Conservation (phyloP, 2,888 invertebrate genomes). For the Hydraecia micacea region DNA sequence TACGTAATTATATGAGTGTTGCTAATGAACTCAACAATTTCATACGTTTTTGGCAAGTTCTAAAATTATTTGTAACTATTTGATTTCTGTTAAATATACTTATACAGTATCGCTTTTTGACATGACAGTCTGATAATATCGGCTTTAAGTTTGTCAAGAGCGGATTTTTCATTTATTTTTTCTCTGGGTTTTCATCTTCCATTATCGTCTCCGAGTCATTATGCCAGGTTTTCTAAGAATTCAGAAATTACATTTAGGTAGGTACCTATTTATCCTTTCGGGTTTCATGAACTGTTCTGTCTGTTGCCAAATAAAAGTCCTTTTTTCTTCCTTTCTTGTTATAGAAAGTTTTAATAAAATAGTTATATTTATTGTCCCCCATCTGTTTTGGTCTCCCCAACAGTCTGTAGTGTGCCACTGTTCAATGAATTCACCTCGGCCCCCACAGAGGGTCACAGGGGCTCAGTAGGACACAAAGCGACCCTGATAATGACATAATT, state of each 20-base stretch:
- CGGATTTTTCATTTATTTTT: not conserved
- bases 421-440: slow-evolving; percentile 40
- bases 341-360: not conserved
- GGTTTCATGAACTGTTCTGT: not conserved
- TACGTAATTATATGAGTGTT: slow-evolving; percentile 40
- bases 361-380: not conserved
- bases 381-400: slow-evolving; percentile 17
- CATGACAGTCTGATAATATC: not conserved
- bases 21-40: slow-evolving; percentile 39
- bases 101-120: not conserved
- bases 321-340: not conserved
- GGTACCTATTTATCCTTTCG: not conserved
- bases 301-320: not conserved
- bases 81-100: slow-evolving; percentile 6
- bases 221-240: not conserved
- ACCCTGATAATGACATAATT: slow-evolving; percentile 59
- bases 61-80: slow-evolving; percentile 35
- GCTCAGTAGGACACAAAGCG: slow-evolving; percentile 19
- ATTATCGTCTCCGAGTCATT: not conserved
- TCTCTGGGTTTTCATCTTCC: not conserved
- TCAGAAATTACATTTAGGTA: not conserved
- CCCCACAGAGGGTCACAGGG: slow-evolving; percentile 8
- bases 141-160: not conserved
- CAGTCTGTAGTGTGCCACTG: not conserved
- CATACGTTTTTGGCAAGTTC: slow-evolving; percentile 19